phyloP scores from a whole-genome alignment of 2,113 vertebrate species.

The Serranochromis macrocephalus region DNA sequence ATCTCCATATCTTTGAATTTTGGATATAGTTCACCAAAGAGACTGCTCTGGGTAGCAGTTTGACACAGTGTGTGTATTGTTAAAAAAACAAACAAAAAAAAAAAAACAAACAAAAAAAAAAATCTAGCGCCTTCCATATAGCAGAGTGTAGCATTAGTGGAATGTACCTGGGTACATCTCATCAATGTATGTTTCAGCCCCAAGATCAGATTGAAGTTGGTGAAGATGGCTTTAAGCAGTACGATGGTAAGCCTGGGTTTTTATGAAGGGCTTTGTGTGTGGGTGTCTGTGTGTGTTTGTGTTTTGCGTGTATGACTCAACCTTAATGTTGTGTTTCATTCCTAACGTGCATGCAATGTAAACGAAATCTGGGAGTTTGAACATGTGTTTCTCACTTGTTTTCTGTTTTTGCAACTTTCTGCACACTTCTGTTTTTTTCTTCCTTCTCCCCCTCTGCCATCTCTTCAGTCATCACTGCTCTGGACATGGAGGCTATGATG shows the following conservation, averaged over 20 bases:
- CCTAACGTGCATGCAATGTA: slow-evolving; percentile 44
- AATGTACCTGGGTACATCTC: slow-evolving; percentile 72
- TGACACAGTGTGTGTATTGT: background rate
- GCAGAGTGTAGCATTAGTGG: slow-evolving; percentile 50
- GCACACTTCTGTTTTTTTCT: background rate
- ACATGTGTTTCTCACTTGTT: background rate
- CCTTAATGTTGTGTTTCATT: background rate
- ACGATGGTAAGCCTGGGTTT: slow-evolving; percentile 87
- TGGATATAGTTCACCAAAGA: background rate
- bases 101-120: background rate
- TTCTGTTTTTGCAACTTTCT: background rate
- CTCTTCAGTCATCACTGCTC: slow-evolving; percentile 77
- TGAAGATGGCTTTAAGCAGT: slow-evolving; percentile 98
- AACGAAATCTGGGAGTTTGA: background rate
- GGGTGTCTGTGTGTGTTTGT: background rate
- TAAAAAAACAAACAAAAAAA: background rate
- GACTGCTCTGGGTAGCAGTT: background rate
- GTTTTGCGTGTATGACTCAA: background rate
- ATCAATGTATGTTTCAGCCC: slow-evolving; percentile 85
- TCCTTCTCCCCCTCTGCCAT: background rate
- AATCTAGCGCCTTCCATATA: slow-evolving; percentile 10
- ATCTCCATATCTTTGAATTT: background rate
- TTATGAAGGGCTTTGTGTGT: slow-evolving; percentile 28
- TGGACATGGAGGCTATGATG: slow-evolving; percentile 90
- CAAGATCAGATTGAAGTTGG: slow-evolving; percentile 90